Evolutionary conservation across 2,888 invertebrate genomes (phyloP).

Genomic region (Timandra comae): DNA sequence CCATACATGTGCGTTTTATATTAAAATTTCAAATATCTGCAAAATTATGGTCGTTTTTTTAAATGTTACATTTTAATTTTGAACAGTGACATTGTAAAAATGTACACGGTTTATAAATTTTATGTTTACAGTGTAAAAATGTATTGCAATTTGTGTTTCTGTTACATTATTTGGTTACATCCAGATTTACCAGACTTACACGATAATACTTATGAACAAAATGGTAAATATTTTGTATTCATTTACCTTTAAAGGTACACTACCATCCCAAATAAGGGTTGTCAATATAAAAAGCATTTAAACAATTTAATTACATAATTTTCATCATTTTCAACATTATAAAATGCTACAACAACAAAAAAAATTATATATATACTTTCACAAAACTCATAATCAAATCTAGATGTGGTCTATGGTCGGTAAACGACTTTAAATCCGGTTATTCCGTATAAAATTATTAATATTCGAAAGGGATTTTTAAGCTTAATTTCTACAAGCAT

Average conservation of each 20-base stretch:
- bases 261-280: conserved; percentile 39
- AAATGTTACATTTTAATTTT: too few relatives aligned
- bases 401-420: conserved; percentile 53
- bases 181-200: conserved; percentile 20
- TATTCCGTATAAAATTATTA: conserved; percentile 65
- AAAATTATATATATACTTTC: conserved; percentile 45
- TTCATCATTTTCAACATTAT: conserved; percentile 41
- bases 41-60: conserved; percentile 1
- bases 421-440: conserved; percentile 57
- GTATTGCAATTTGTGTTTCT: conserved; percentile 28
- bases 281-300: conserved; percentile 47
- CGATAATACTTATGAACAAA: conserved; percentile 43
- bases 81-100: too few relatives aligned
- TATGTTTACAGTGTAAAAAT: too few relatives aligned
- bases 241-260: conserved; percentile 25
- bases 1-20: conserved; percentile 59
- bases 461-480: conserved; percentile 52
- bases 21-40: too few relatives aligned
- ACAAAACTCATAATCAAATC: conserved; percentile 34
- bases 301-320: conserved; percentile 41
- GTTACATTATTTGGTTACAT: conserved; percentile 2
- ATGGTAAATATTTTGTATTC: conserved; percentile 15
- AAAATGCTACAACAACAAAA: conserved; percentile 52
- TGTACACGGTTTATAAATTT: too few relatives aligned
- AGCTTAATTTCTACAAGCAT: conserved; percentile 60